phyloP scores from a whole-genome alignment of 2,888 invertebrate species.

The Lycophotia porphyrea region DNA sequence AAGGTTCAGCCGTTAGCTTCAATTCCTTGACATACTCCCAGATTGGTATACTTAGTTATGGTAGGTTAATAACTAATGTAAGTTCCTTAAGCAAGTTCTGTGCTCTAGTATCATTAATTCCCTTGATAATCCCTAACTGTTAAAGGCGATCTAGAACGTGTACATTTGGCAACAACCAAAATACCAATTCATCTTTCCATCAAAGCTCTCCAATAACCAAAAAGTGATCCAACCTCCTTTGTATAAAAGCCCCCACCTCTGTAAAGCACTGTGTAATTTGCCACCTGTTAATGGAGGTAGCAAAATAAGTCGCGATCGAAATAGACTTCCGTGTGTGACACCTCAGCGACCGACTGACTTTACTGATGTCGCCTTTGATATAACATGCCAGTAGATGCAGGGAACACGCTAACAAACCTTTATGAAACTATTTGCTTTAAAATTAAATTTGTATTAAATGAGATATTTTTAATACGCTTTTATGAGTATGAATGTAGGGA shows the following conservation, averaged over 20 bases:
- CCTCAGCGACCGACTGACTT: slow-evolving; percentile 60
- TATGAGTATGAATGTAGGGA: background rate
- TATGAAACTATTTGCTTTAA: slow-evolving; percentile 6
- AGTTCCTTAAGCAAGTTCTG: background rate
- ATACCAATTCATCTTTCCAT: too few species aligned
- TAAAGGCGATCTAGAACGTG: background rate
- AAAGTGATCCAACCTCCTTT: background rate
- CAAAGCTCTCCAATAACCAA: background rate
- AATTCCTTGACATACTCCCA: background rate
- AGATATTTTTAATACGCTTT: background rate
- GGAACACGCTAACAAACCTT: slow-evolving; percentile 7
- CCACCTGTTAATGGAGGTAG: slow-evolving; percentile 74
- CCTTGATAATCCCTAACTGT: background rate
- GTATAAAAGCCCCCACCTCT: background rate
- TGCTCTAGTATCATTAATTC: too few species aligned
- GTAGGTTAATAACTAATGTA: background rate
- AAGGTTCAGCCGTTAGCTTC: background rate
- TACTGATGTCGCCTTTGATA: slow-evolving; percentile 58
- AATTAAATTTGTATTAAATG: background rate
- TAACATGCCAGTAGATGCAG: slow-evolving; percentile 15
- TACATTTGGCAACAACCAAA: background rate
- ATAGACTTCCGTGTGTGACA: slow-evolving; percentile 84
- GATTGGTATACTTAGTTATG: background rate
- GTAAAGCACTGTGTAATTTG: slow-evolving; percentile 72
- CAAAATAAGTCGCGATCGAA: slow-evolving; percentile 78